These are phyloP conservation scores for Dendrolimus kikuchii DNA, from an alignment of 1,140 invertebrate species.

Conservation along the genomic window DNA sequence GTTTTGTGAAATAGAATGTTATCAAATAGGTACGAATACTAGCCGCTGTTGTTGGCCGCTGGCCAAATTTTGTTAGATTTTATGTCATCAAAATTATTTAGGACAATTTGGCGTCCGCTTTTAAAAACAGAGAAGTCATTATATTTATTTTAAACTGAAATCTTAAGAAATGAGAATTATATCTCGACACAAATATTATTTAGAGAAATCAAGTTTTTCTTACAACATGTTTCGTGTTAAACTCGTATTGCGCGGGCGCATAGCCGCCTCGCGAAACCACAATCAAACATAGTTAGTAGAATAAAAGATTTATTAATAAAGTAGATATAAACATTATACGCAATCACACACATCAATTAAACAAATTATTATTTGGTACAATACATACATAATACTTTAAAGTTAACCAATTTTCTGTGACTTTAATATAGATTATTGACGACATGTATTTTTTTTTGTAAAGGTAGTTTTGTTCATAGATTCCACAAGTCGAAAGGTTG, in stretches of 20 bases:
- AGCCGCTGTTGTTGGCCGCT: slow-evolving; percentile 28
- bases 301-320: slow-evolving; percentile 68
- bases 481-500: slow-evolving; percentile 52
- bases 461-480: slow-evolving; percentile 34
- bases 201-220: slow-evolving; percentile 18
- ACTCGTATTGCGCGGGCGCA: slow-evolving; percentile 6
- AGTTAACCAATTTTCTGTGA: slow-evolving; percentile 27
- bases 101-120: slow-evolving; percentile 61
- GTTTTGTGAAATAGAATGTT: slow-evolving; percentile 13
- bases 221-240: slow-evolving; percentile 12
- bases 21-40: slow-evolving; percentile 48
- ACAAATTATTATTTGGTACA: slow-evolving; percentile 60
- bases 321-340: slow-evolving; percentile 60
- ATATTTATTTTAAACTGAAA: slow-evolving; percentile 49
- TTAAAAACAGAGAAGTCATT: slow-evolving; percentile 51
- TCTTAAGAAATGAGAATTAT: slow-evolving; percentile 28
- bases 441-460: slow-evolving; percentile 6
- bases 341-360: slow-evolving; percentile 64
- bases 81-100: slow-evolving; percentile 66
- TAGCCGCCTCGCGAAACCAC: neutral
- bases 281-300: slow-evolving; percentile 34
- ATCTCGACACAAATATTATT: slow-evolving; percentile 31
- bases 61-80: slow-evolving; percentile 50
- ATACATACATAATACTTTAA: slow-evolving; percentile 59
- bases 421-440: slow-evolving; percentile 5